Conservation (phyloP, 2,888 invertebrate species). For the Drosophila quinaria region DNA sequence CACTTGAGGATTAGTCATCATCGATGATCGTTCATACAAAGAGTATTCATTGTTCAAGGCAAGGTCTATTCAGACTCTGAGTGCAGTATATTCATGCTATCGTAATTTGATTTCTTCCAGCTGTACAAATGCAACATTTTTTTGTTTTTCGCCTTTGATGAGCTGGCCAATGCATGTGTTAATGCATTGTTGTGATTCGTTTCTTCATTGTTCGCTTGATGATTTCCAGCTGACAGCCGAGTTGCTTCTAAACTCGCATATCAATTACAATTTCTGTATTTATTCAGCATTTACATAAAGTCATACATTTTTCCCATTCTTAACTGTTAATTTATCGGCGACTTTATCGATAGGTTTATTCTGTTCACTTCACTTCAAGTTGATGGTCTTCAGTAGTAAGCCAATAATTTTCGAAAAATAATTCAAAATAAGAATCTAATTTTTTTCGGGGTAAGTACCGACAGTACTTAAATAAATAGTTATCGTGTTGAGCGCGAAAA, state of each 20-base stretch:
- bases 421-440: neutral
- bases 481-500: too few relatives aligned
- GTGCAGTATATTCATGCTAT: neutral
- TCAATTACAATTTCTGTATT: slow-evolving; percentile 22
- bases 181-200: slow-evolving; percentile 6
- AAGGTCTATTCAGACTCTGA: slow-evolving; percentile 6
- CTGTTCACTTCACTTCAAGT: neutral
- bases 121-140: slow-evolving; percentile 17
- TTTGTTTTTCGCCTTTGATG: neutral
- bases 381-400: neutral
- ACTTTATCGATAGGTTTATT: slow-evolving; percentile 10
- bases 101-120: slow-evolving; percentile 22
- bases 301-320: neutral
- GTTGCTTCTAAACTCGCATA: slow-evolving; percentile 1
- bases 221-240: slow-evolving; percentile 40
- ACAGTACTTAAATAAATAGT: neutral
- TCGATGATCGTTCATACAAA: slow-evolving; percentile 12
- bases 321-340: slow-evolving; percentile 11
- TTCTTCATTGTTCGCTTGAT: slow-evolving; percentile 13
- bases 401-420: neutral
- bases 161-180: slow-evolving; percentile 5
- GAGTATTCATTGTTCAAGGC: slow-evolving; percentile 22
- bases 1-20: slow-evolving; percentile 23
- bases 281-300: slow-evolving; percentile 16
- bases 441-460: neutral